phyloP scores from a whole-genome alignment of 2,888 invertebrate species.

The Mythimna impura region DNA sequence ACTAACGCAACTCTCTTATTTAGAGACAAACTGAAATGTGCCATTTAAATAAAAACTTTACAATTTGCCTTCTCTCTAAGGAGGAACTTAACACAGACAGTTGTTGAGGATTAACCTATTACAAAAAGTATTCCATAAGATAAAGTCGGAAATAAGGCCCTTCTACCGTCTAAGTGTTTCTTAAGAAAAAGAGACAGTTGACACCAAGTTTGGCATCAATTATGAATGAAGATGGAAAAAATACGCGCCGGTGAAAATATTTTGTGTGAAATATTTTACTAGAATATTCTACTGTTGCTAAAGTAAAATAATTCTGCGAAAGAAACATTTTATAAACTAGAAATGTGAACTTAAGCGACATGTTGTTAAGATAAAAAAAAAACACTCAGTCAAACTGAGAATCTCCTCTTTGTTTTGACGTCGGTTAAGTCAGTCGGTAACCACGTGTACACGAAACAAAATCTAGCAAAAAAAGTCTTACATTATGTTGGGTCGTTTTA shows the following conservation, averaged over 20 bases:
- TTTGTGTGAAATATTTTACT: constrained; percentile 18
- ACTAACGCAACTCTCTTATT: too few relatives aligned
- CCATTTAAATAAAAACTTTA: too few relatives aligned
- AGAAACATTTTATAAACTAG: neutral
- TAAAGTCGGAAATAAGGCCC: constrained; percentile 7
- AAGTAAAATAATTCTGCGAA: neutral
- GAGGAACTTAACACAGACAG: too few relatives aligned
- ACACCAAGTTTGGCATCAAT: constrained; percentile 32
- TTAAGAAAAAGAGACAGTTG: constrained; percentile 2
- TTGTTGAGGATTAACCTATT: too few relatives aligned
- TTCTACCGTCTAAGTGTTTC: constrained; percentile 19
- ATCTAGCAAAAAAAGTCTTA: neutral
- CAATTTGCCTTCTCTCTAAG: too few relatives aligned
- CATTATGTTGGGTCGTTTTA: neutral
- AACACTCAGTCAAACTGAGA: too few relatives aligned
- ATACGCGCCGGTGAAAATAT: neutral
- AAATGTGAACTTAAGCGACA: neutral
- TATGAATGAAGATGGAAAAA: constrained; percentile 23
- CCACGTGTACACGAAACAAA: neutral
- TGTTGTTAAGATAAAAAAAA: neutral
- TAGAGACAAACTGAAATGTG: too few relatives aligned
- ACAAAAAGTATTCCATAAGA: too few relatives aligned
- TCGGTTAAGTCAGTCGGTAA: too few relatives aligned
- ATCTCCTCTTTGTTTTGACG: too few relatives aligned
- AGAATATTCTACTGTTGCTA: neutral